Evolutionary conservation across 2,797 vertebrate species (phyloP).

Genomic region (Artibeus lituratus): DNA sequence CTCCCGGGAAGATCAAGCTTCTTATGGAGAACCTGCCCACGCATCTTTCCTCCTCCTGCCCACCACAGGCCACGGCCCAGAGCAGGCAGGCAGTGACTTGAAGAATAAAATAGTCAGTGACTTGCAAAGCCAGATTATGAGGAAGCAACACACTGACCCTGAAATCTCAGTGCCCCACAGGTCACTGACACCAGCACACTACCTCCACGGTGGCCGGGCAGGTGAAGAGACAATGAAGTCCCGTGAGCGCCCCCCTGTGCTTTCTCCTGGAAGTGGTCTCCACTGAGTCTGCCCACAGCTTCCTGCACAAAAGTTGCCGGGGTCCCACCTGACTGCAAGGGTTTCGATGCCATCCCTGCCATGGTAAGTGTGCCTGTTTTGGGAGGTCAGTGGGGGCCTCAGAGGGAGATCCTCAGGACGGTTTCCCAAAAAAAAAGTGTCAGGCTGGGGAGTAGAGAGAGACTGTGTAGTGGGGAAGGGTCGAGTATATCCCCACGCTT

Average conservation of each 20-base stretch:
- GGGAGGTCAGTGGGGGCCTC: background rate
- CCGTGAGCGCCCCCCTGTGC: rapidly evolving
- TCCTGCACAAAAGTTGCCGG: background rate
- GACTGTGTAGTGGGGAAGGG: background rate
- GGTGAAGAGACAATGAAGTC: background rate
- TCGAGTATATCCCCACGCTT: background rate
- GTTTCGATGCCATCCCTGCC: background rate
- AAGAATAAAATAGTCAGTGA: no score
- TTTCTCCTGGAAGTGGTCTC: background rate
- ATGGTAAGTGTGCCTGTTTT: background rate
- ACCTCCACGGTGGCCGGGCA: no score
- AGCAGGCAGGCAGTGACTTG: background rate
- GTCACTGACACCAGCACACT: background rate
- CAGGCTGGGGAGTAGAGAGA: no score
- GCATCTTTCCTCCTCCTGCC: background rate
- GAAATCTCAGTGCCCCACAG: background rate
- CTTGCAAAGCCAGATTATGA: background rate
- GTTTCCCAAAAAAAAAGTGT: background rate
- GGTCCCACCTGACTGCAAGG: background rate
- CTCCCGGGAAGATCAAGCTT: background rate
- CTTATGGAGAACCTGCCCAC: background rate
- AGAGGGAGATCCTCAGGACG: background rate
- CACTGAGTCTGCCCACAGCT: background rate
- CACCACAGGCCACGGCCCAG: background rate
- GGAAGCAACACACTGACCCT: background rate